Conservation (phyloP, 2,113 vertebrate genomes). For the Chaetops frenatus region DNA sequence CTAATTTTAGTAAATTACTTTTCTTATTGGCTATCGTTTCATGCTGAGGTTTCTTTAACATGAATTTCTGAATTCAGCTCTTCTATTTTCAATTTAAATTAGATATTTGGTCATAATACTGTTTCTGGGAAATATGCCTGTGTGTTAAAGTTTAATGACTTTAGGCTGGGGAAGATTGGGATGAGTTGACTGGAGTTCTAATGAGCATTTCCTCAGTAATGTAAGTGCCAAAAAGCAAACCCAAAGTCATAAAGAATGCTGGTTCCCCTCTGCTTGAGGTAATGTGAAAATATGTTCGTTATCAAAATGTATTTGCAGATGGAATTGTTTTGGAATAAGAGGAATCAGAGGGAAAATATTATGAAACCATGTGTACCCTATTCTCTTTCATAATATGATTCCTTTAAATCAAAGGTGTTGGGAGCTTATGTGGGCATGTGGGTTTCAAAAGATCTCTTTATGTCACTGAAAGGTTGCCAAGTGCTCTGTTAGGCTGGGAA, state of each 20-base stretch:
- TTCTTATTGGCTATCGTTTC: neutral
- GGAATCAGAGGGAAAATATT: neutral
- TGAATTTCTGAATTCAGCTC: neutral
- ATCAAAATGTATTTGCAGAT: neutral
- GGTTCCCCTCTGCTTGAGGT: neutral
- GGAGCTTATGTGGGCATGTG: neutral
- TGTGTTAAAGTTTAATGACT: constrained; percentile 14
- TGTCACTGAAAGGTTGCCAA: neutral
- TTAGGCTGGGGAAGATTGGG: neutral
- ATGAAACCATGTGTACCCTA: neutral
- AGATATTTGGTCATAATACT: neutral
- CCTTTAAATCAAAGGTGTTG: neutral
- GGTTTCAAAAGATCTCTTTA: neutral
- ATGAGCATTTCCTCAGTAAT: neutral
- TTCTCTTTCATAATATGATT: neutral
- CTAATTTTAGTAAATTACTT: neutral
- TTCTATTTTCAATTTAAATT: neutral
- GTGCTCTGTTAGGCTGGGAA: neutral
- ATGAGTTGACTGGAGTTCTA: neutral
- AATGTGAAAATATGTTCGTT: neutral
- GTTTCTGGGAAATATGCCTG: neutral
- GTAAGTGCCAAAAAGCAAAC: neutral
- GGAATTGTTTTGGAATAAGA: neutral
- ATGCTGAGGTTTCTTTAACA: neutral
- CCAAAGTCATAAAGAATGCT: neutral